Evolutionary conservation across 1,140 invertebrate species (phyloP).

Genomic region (Drosophila orosa): DNA sequence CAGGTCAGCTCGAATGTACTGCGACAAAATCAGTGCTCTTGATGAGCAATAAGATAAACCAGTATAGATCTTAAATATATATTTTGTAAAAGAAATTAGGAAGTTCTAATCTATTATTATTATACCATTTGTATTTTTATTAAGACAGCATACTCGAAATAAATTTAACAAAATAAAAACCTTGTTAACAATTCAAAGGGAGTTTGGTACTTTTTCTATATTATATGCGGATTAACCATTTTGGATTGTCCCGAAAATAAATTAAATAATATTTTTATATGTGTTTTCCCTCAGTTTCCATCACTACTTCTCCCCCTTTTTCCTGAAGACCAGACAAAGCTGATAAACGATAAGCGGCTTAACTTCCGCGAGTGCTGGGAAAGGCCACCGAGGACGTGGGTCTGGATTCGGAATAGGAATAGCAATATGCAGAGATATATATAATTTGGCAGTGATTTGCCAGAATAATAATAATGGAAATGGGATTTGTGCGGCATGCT

Average conservation of each 20-base stretch:
- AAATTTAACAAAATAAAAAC: rapidly evolving
- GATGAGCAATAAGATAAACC: neutral
- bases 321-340: conserved; percentile 52
- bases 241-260: neutral
- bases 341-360: conserved; percentile 79
- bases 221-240: neutral
- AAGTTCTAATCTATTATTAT: neutral
- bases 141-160: too few species aligned
- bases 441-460: conserved; percentile 47
- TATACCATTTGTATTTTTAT: neutral
- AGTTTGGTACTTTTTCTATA: too few species aligned
- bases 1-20: conserved; percentile 28
- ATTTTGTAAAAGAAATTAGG: neutral
- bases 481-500: conserved; percentile 30
- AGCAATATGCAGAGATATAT: conserved; percentile 21
- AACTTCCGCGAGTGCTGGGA: conserved; percentile 31
- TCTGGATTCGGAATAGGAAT: conserved; percentile 15
- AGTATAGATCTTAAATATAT: neutral
- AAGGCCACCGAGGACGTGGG: conserved; percentile 17
- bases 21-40: neutral
- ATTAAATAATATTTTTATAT: conserved; percentile 1
- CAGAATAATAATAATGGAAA: conserved; percentile 51
- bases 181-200: neutral
- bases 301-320: neutral
- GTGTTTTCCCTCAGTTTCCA: neutral